Base-by-base conservation (phyloP, 2,113 vertebrate species). In the Chascanopsetta lugubris region DNA sequence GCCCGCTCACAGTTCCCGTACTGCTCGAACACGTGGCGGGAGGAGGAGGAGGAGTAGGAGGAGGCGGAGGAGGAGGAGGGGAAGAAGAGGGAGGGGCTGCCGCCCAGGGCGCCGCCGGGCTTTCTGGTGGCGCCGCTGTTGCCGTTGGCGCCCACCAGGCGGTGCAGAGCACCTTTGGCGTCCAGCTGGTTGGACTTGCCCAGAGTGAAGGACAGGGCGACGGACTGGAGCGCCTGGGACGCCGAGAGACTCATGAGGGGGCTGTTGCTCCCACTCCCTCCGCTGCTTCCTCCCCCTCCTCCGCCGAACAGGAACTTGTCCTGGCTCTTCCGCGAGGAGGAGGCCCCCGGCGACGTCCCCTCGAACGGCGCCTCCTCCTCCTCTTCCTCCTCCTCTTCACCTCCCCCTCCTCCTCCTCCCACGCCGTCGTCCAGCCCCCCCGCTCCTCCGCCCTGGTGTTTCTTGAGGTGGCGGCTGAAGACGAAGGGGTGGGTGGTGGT, bases 401-500 rank as follows among this genome's bases (percentile, higher is more conserved):
- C 92, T 82, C 79, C 88, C 89, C 58, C 93, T 64, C 75, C 84
- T 53, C 1, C 93, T 71, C 25, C 15, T 53, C 46, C 77, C 8
- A 42, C 6, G n/a, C 89, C 74, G 80, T 62, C 62, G 26, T 92
- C 93, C 82, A 88, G 91, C 68, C 92, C 93, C 0, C 88, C 84
- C 61, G 85, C 85, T 69, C 92, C 94, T 69, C 92, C 92, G 0
- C 89, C 92, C 91, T 95, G 96, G 92, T 98, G 97, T 92, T 99
- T 98, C 93, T 98, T 97, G 91, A 96, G 88, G 17, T 98, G 96
- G 89, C 97, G 96, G 93, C 95, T 98, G 93, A 96, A 98, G 93
- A 98, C 96, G 32, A 98, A 97, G 26, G 97, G 96, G 90, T 98
- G 96, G 65, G 96, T 96, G 90, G 96, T 98, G 94, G 96, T 97